These are phyloP conservation scores for Oryzias javanicus DNA, from an alignment of 2,113 vertebrate genomes.

Conservation along the genomic window DNA sequence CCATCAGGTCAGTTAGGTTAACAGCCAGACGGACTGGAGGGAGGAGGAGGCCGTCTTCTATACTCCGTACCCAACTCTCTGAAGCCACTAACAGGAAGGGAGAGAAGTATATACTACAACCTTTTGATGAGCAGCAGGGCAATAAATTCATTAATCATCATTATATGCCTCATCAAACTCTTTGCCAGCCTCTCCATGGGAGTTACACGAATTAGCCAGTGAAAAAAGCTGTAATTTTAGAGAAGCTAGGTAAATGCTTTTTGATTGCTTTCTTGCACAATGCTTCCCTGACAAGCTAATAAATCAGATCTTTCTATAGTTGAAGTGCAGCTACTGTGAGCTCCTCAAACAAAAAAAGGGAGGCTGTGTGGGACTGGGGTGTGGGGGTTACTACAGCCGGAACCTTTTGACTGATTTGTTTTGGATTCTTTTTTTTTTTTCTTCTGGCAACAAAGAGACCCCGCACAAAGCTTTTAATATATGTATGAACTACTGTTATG, in stretches of 20 bases:
- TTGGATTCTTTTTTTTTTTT: constrained; percentile 59
- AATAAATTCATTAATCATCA: constrained; percentile 99
- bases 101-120: constrained; percentile 85
- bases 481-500: constrained; percentile 71
- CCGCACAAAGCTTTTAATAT: constrained; percentile 68
- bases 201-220: constrained; percentile 99
- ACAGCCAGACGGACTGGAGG: constrained; percentile 69
- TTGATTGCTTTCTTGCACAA: constrained; percentile 98
- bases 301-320: constrained; percentile 93
- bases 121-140: constrained; percentile 95
- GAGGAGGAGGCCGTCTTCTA: constrained; percentile 62
- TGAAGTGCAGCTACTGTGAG: constrained; percentile 84
- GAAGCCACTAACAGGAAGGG: constrained; percentile 74
- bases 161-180: constrained; percentile 99
- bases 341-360: constrained; percentile 66
- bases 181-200: constrained; percentile 98
- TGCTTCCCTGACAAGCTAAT: constrained; percentile 99
- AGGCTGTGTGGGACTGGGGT: constrained; percentile 65
- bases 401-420: constrained; percentile 73
- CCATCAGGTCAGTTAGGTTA: constrained; percentile 83
- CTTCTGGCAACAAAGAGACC: constrained; percentile 77
- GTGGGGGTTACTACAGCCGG: constrained; percentile 63
- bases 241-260: constrained; percentile 99
- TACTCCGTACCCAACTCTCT: constrained; percentile 73
- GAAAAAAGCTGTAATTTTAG: constrained; percentile 98